Evolutionary conservation across 2,113 vertebrate genomes (phyloP).

Genomic region (Galeopterus variegatus): DNA sequence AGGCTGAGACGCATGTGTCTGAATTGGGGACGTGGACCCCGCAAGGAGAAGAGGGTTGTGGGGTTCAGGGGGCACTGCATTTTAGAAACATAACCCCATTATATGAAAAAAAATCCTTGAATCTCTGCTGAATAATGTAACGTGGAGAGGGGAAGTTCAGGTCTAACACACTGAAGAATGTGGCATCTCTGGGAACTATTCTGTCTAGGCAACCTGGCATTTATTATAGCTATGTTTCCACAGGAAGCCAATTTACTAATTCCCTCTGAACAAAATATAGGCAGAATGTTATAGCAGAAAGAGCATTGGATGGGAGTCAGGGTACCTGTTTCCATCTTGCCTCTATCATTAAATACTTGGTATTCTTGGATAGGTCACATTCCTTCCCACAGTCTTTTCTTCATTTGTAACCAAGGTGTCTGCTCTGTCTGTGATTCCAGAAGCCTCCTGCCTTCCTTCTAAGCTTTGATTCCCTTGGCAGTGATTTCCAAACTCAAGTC

Average conservation of each 20-base stretch:
- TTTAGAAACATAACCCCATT: background rate
- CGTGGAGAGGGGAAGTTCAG: fast-evolving
- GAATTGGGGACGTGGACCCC: background rate
- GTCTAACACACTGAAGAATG: background rate
- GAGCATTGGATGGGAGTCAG: background rate
- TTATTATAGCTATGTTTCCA: background rate
- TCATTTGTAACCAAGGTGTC: background rate
- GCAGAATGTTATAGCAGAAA: background rate
- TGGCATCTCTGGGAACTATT: background rate
- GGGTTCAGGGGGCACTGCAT: background rate
- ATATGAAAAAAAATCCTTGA: background rate
- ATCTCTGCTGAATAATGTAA: background rate
- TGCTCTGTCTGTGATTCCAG: background rate
- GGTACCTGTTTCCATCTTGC: background rate
- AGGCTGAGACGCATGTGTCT: background rate
- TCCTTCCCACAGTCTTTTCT: background rate
- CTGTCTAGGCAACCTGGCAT: background rate
- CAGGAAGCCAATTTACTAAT: background rate
- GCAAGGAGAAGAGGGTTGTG: background rate
- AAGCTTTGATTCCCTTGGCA: background rate
- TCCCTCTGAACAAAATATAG: background rate
- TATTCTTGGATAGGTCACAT: background rate
- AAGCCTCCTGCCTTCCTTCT: background rate
- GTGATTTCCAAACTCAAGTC: background rate
- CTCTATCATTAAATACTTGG: background rate